Percentiles rank a stretch among this genome's conserved stretches.
These are phyloP conservation scores for Lacerta agilis DNA, from an alignment of 2,797 vertebrate species.

Conservation along the genomic window DNA sequence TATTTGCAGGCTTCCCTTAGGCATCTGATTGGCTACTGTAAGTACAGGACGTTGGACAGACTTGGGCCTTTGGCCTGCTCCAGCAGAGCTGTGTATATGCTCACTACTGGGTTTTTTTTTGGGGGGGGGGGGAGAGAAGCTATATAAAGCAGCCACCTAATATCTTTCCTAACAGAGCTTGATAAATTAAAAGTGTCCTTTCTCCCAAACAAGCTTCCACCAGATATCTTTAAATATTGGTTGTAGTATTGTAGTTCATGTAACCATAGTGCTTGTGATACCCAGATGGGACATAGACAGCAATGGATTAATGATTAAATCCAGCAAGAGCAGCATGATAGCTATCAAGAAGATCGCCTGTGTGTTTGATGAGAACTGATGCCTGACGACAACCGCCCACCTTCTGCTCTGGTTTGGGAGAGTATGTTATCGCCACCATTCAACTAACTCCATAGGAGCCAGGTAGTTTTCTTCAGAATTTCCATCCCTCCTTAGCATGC, in stretches of 20 bases:
- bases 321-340: not conserved
- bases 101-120: too few relatives aligned
- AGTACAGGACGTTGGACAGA: too few relatives aligned
- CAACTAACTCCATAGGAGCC: not conserved
- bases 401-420: not conserved
- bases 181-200: not conserved
- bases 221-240: slow-evolving; percentile 22
- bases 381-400: slow-evolving; percentile 7
- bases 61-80: too few relatives aligned
- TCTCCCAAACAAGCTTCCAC: slow-evolving; percentile 16
- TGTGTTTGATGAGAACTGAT: slow-evolving; percentile 39
- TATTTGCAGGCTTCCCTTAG: too few relatives aligned
- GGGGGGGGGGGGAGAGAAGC: too few relatives aligned
- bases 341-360: slow-evolving; percentile 26
- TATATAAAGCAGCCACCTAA: too few relatives aligned
- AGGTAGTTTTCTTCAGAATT: slow-evolving; percentile 10
- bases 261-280: not conserved
- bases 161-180: not conserved
- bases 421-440: not conserved
- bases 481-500: not conserved
- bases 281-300: not conserved
- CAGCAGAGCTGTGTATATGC: too few relatives aligned
- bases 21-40: too few relatives aligned
- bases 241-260: slow-evolving; percentile 1
- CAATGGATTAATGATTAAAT: slow-evolving; percentile 41